Conservation (phyloP, 1,140 invertebrate species). For the Cyclina sinensis region DNA sequence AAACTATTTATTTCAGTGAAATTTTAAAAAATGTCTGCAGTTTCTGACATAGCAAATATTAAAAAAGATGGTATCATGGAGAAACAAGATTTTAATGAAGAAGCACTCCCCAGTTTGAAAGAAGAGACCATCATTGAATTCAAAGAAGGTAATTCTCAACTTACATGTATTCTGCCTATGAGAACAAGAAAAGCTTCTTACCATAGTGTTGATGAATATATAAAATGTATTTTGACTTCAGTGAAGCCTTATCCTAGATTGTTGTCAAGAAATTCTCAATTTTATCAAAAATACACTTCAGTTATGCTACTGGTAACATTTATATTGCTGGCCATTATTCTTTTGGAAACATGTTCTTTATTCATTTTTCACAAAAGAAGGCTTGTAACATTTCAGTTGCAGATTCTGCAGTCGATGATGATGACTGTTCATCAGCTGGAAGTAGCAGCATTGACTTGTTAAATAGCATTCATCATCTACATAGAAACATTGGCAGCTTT, state of each 20-base stretch:
- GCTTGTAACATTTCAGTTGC: background rate
- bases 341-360: background rate
- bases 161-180: too few species aligned
- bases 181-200: background rate
- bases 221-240: background rate
- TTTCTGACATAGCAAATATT: background rate
- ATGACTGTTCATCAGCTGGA: background rate
- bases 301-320: background rate
- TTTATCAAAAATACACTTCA: background rate
- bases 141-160: background rate
- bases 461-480: conserved; percentile 12
- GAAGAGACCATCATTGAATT: background rate
- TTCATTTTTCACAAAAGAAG: background rate
- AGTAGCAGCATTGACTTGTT: conserved; percentile 17
- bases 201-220: background rate
- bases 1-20: background rate
- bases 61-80: background rate
- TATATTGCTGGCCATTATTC: background rate
- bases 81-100: background rate
- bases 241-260: background rate
- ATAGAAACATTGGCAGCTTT: conserved; percentile 41
- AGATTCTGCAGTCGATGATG: background rate
- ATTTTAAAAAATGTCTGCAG: background rate
- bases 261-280: background rate
- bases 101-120: background rate